Evolutionary conservation across 2,797 vertebrate species (phyloP), one percentile per base, ranked within the genome.

Genomic region (Spatula versicolor): DNA sequence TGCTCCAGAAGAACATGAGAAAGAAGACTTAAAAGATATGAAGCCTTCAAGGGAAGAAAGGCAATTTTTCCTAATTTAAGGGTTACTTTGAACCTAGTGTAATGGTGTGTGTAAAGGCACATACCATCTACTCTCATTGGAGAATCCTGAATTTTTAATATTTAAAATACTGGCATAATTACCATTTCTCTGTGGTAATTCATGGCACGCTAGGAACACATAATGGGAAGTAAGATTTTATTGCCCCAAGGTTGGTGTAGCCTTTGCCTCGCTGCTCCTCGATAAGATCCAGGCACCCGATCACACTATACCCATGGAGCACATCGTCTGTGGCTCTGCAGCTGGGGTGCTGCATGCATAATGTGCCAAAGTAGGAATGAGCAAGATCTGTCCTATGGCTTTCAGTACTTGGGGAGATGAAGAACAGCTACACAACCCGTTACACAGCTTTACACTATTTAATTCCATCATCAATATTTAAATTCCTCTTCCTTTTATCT

Each of bases 401-500:
- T 76, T 79, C 60, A 75, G 14, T 45, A 41, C 33, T 55, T 0
- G 3, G 39, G 74, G 56, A 69, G 41, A 82, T 35, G 43, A 79
- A 58, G 56, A 74, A 60, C 5, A 45, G 35, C 20, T n/a, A 56
- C 0, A 1, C 10, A 31, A 81, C 6, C 76, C 78, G 18, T 73
- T 84, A 55, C 4, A 3, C 55, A 23, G n/a, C 41, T 85, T 92
- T 48, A 76, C n/a, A n/a, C 2, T 2, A 62, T 6, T 86, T 73
- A 84, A 89, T 86, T 86, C 46, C 48, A 73, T 46, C 7, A 6
- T 7, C 46, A 59, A 63, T 39, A 82, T 55, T 92, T 59, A 55
- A 84, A 17, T 93, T 93, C 41, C 31, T 83, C 54, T 67, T 92
- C 46, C 33, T 86, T 81, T 92, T 86, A 84, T 84, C 71, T 55